These are phyloP conservation scores for Eilema sororculum DNA, from an alignment of 2,888 invertebrate genomes.

Conservation along the genomic window DNA sequence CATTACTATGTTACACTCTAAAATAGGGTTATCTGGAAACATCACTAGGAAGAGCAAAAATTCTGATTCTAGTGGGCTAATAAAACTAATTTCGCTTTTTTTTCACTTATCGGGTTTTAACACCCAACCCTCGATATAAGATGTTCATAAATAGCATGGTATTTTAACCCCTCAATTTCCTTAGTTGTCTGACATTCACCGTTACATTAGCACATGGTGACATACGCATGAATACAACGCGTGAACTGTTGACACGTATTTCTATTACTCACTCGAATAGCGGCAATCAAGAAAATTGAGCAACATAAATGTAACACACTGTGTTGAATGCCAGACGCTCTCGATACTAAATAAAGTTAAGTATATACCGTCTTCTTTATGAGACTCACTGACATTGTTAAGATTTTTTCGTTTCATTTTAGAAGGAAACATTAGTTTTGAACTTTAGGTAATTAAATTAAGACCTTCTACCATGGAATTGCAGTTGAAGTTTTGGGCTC, in stretches of 20 bases:
- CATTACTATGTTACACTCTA: no score
- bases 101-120: no score
- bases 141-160: neutral
- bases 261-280: neutral
- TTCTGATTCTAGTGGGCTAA: no score
- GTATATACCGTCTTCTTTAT: neutral
- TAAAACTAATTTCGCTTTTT: no score
- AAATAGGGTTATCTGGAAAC: no score
- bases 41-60: no score
- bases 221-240: conserved; percentile 1
- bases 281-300: conserved; percentile 11
- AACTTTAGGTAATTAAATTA: no score
- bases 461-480: no score
- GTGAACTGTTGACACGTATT: neutral
- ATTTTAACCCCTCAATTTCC: neutral
- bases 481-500: no score
- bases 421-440: neutral
- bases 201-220: neutral
- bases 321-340: conserved; percentile 2
- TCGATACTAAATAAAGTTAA: conserved; percentile 11
- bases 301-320: neutral
- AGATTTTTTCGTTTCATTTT: neutral
- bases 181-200: neutral
- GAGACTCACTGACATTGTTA: neutral
- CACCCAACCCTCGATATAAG: no score